Base-by-base conservation (phyloP, 2,113 vertebrate species). In the Carassius carassius region DNA sequence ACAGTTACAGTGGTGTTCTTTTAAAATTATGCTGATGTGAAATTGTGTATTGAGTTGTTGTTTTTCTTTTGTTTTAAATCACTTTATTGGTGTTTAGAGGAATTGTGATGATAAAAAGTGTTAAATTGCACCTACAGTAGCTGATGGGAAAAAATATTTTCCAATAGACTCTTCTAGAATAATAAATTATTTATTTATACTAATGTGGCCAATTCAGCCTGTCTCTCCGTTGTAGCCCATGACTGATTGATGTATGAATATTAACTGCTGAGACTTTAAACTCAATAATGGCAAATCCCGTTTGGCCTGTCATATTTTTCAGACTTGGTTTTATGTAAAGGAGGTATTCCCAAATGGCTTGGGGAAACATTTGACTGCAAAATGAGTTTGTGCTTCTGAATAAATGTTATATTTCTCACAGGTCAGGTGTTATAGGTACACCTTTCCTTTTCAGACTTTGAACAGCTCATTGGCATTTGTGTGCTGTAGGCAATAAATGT, bases 381-480 rank as follows among this genome's bases (percentile, higher is more conserved):
- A 78, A 58, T 37, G 1, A 14, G 75, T 78, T 78, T 78, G 51
- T 58, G 51, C 29, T 78, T 58, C 29, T 78, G 75, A 78, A 78
- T 58, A 35, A 78, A 58, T 78, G 17, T 74, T 49, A 37, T 21
- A 54, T 77, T 77, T 77, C 25, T 54, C 25, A 56, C 12, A 56
- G 49, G 74, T 76, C 10, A 47, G 17, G 67, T 19, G 65, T 35
- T 69, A 21, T 21, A 10, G 17, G 67, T 70, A 70, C 47, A 76
- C 16, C 3, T 76, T 54, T 54, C 14, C 14, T 32, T 49, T 76
- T 17, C 51, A 54, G 11, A 54, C 23, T 76, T 25, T 54, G 47
- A 51, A 51, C 1, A 76, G 16, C 23, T 54, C 47, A 32, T 51
- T 76, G 73, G 14, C 73, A 32, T 54, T 47, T 76, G 47, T 76